Conservation (phyloP, 2,888 invertebrate genomes). For the Lasius fuliginosus region DNA sequence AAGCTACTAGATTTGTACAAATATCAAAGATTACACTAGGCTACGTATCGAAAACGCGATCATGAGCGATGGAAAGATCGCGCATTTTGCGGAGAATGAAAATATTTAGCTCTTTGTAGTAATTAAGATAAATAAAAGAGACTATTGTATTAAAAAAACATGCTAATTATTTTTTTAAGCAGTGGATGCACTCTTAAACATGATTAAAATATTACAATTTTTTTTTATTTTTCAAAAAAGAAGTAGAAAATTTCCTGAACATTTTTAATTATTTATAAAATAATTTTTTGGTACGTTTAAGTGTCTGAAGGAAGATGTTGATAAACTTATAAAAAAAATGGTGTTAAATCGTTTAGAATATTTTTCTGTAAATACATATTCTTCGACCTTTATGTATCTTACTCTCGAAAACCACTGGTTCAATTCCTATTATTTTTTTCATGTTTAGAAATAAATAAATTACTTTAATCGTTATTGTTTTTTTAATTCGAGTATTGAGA, state of each 20-base stretch:
- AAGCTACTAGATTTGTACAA: background rate
- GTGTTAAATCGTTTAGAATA: background rate
- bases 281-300: background rate
- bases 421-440: too few relatives aligned
- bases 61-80: background rate
- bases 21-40: background rate
- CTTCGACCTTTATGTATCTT: too few relatives aligned
- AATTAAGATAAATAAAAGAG: background rate
- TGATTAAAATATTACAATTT: background rate
- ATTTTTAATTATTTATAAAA: background rate
- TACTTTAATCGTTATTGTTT: background rate
- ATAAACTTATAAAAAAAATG: background rate
- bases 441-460: too few relatives aligned
- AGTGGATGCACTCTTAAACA: background rate
- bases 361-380: background rate
- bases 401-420: too few relatives aligned
- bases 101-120: background rate
- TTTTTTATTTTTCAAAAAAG: background rate
- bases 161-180: too few relatives aligned
- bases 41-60: background rate
- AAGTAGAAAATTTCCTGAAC: background rate
- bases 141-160: background rate
- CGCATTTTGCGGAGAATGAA: background rate
- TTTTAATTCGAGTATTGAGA: background rate
- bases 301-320: too few relatives aligned